Base-by-base conservation (phyloP, 2,888 invertebrate species). In the Syritta pipiens region DNA sequence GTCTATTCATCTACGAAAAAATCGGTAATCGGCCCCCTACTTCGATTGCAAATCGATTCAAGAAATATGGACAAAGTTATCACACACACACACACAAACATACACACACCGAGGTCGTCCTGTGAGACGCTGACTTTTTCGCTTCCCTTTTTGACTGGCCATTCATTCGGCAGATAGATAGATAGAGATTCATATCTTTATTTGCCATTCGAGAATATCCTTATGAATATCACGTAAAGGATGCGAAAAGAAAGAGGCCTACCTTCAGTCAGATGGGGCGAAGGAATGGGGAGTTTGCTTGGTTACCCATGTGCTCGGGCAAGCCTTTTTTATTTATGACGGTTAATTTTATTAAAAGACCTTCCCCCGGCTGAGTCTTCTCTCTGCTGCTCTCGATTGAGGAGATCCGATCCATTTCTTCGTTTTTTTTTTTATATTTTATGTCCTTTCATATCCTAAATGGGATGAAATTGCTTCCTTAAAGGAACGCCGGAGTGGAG, bases 341-440 rank as follows among this genome's bases (percentile, higher is more conserved):
- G 79, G 79, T 79, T 79, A 79, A 79, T 79, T 79, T 74, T 79
- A 79, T 79, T 79, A 79, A 79, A 79, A 74, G 79, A 79, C 67
- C 74, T 46, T 48, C 20, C 44, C 26, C 12, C 5, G 48, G 28
- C 28, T 42, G 17, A 74, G 72, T 67, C 57, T 55, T 75, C 35
- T 30, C 28, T 53, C 30, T 19, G 26, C 17, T 17, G 19, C 17
- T 30, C 17, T 19, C 14, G 6, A 12, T 17, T 6, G 17, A 7
- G 35, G 9, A 4, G 32, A 1, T 12, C 37, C 9, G 19, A 5
- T 49, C 12, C 49, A n/a, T n/a, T 49, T 28, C 28, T 49, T 49
- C 17, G 28, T 42, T 37, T 51, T 69, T 22, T 60, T 60, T 71
- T 37, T 46, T 67, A 79, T 79, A 79, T 57, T 79, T 79, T 79